phyloP scores from a whole-genome alignment of 2,113 vertebrate genomes.

The Rhinolophus sinicus region DNA sequence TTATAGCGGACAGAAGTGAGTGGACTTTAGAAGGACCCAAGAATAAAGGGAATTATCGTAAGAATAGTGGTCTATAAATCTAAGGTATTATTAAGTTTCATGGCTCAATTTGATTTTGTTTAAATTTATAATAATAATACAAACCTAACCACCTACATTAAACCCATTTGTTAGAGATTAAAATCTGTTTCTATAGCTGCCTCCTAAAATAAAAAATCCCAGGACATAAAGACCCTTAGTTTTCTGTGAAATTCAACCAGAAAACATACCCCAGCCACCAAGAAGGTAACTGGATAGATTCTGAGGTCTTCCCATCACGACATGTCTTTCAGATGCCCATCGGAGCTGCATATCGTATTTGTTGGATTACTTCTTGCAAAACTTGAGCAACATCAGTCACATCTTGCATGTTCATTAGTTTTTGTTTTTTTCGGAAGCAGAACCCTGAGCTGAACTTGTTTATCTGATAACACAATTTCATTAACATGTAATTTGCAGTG shows the following conservation, averaged over 20 bases:
- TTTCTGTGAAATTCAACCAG: conserved; percentile 45
- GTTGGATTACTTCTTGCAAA: neutral
- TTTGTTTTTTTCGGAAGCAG: conserved; percentile 11
- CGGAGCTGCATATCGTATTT: neutral
- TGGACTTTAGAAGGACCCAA: neutral
- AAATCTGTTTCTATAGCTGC: conserved; percentile 44
- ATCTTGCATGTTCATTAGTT: conserved; percentile 35
- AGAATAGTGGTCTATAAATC: conserved; percentile 43
- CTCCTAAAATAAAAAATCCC: neutral
- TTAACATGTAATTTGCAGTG: neutral
- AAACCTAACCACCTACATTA: neutral
- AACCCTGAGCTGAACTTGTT: neutral
- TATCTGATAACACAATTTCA: conserved; percentile 42
- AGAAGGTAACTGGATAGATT: neutral
- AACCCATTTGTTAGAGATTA: conserved; percentile 56
- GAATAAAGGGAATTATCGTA: conserved; percentile 31
- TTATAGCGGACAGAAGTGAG: conserved; percentile 33
- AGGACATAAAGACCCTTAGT: neutral
- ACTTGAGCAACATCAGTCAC: neutral
- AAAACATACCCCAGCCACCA: neutral
- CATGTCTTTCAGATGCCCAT: neutral
- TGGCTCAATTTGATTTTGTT: conserved; percentile 61
- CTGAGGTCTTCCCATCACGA: neutral
- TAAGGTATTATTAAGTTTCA: conserved; percentile 56
- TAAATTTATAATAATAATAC: conserved; percentile 43